Evolutionary conservation across 1,140 invertebrate species (phyloP).

Genomic region (Drosophila nannoptera): DNA sequence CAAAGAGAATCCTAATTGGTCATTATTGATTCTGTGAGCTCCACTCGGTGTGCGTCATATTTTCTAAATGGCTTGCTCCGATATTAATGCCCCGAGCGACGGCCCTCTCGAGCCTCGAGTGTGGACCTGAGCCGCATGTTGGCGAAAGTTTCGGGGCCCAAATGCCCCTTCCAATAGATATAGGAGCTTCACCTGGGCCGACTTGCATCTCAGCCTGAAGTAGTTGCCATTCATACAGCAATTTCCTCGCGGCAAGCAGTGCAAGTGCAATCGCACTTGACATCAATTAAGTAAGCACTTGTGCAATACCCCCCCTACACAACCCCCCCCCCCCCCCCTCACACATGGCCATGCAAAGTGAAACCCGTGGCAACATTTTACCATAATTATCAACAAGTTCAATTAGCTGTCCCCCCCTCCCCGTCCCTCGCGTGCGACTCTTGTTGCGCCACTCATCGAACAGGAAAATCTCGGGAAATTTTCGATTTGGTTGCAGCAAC

Average conservation of each 20-base stretch:
- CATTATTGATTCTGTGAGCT: slow-evolving; percentile 41
- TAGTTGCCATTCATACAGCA: too few species aligned
- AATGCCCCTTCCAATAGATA: too few species aligned
- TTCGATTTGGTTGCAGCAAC: slow-evolving; percentile 20
- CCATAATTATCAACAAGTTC: slow-evolving; percentile 53
- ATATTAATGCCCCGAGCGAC: slow-evolving; percentile 24
- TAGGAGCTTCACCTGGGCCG: background rate
- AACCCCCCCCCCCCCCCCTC: too few species aligned
- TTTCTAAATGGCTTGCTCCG: slow-evolving; percentile 30
- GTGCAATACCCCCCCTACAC: too few species aligned
- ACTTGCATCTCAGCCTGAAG: background rate
- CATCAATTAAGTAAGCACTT: slow-evolving; percentile 47
- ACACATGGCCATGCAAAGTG: slow-evolving; percentile 11
- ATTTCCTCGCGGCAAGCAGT: background rate
- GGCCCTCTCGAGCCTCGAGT: slow-evolving; percentile 2
- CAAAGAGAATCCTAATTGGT: slow-evolving; percentile 24
- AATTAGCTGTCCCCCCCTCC: slow-evolving; percentile 31
- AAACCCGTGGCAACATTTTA: slow-evolving; percentile 16
- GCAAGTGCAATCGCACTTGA: slow-evolving; percentile 20
- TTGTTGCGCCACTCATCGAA: slow-evolving; percentile 55
- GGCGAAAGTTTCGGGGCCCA: too few species aligned
- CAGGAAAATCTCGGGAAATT: slow-evolving; percentile 58
- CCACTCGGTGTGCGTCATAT: slow-evolving; percentile 11
- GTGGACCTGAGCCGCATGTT: too few species aligned
- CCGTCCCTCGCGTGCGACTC: background rate